These are phyloP conservation scores for Myotis planiceps DNA, from an alignment of 2,797 vertebrate genomes.

Conservation along the genomic window DNA sequence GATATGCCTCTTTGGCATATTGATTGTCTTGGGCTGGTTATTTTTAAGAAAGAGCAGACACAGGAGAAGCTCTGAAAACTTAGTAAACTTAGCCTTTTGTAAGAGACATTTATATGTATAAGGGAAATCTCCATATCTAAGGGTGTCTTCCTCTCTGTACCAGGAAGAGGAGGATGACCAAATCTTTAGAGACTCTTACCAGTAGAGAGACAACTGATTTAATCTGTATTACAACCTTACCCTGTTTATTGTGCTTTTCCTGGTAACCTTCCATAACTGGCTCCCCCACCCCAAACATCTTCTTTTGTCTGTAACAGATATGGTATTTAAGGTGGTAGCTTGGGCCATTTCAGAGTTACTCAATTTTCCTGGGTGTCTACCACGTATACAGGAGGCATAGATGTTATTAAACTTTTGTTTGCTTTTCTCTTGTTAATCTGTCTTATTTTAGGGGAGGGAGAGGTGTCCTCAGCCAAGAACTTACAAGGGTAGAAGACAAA, in stretches of 20 bases:
- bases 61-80: not conserved
- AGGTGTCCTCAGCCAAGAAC: not conserved
- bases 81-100: not conserved
- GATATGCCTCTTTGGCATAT: not conserved
- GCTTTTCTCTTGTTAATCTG: not conserved
- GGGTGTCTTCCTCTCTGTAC: not conserved
- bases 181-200: not conserved
- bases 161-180: not conserved
- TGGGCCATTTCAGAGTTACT: not conserved
- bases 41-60: not conserved
- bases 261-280: not conserved
- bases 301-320: not conserved
- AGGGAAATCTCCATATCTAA: not conserved
- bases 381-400: not conserved
- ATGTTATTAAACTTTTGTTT: not conserved
- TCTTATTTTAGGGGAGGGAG: not conserved
- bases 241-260: not conserved
- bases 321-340: not conserved
- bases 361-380: not conserved
- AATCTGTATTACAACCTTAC: not conserved
- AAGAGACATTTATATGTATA: not conserved
- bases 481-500: not conserved
- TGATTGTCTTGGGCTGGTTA: not conserved
- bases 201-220: not conserved
- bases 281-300: not conserved